Evolutionary conservation across 2,888 invertebrate species (phyloP), one percentile per base, ranked within the genome.

Genomic region (Synanthedon myopaeformis): DNA sequence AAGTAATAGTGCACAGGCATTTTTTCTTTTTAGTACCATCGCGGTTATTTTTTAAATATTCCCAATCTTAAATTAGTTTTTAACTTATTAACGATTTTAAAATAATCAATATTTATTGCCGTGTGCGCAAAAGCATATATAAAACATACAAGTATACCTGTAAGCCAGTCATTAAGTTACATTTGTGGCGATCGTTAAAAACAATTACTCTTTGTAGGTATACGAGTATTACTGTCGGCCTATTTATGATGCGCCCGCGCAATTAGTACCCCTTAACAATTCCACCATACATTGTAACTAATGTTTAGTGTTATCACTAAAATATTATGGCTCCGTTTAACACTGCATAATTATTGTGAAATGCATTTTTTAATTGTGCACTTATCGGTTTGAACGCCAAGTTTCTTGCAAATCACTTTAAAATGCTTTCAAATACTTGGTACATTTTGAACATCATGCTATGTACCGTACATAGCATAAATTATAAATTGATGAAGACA

Each of bases 161-260:
- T 42, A 23, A 35, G 35, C 12, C 45, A 45, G 45, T 45, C n/a
- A 45, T 45, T 45, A 13, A n/a, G 14, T 14, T 45, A 45, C 45
- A 35, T 35, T 35, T 35, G 45, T 45, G 14, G 13, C n/a, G 45
- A 45, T 45, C 45, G 45, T 45, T 45, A 45, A 45, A 45, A 45
- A 45, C 45, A 45, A 45, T 45, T 45, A 45, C 45, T 45, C n/a
- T n/a, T 45, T 45, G 45, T 35, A 10, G 35, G 35, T 35, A 35
- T 35, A 35, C 35, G 35, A 35, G 35, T 45, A 45, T 45, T 45
- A 13, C 45, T 28, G 49, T 23, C 51, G 48, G 52, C 42, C 41
- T 23, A 54, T 54, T 54, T 51, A 54, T 51, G 54, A 51, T 51
- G 51, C 49, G 45, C 49, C 51, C 42, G 51, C 51, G 45, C 45